Evolutionary conservation across 2,888 invertebrate genomes (phyloP).

Genomic region (Catocala fraxini): DNA sequence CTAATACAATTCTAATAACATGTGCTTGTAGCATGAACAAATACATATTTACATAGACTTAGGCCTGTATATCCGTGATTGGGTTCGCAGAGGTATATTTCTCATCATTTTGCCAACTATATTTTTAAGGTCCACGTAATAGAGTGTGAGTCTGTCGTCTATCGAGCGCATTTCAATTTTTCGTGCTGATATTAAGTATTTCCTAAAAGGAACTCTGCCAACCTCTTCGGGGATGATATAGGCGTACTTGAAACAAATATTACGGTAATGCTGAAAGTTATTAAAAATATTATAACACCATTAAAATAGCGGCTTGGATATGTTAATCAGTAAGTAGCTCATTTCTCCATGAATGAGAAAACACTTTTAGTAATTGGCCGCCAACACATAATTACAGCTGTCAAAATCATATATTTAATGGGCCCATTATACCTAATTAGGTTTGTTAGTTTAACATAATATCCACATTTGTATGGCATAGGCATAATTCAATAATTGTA

Average conservation of each 20-base stretch:
- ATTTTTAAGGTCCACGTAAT: no score
- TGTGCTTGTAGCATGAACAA: neutral
- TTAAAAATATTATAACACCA: neutral
- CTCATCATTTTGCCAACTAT: no score
- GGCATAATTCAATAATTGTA: slow-evolving; percentile 36
- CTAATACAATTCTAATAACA: slow-evolving; percentile 11
- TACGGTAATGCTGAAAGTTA: neutral
- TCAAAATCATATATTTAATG: slow-evolving; percentile 38
- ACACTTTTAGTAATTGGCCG: slow-evolving; percentile 21
- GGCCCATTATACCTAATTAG: slow-evolving; percentile 40
- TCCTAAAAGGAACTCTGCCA: no score
- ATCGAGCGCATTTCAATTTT: no score
- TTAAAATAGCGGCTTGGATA: neutral
- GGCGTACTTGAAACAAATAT: no score
- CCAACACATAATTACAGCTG: slow-evolving; percentile 36
- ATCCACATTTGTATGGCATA: slow-evolving; percentile 30
- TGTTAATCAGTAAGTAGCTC: slow-evolving; percentile 4
- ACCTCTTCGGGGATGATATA: no score
- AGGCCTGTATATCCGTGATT: no score
- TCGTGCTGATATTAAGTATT: no score
- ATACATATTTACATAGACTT: no score
- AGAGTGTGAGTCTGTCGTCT: no score
- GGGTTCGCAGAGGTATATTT: no score
- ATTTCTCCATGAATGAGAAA: slow-evolving; percentile 18
- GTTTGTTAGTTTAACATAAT: slow-evolving; percentile 45